Conservation (phyloP, 1,140 invertebrate species). For the Neelides sp. region DNA sequence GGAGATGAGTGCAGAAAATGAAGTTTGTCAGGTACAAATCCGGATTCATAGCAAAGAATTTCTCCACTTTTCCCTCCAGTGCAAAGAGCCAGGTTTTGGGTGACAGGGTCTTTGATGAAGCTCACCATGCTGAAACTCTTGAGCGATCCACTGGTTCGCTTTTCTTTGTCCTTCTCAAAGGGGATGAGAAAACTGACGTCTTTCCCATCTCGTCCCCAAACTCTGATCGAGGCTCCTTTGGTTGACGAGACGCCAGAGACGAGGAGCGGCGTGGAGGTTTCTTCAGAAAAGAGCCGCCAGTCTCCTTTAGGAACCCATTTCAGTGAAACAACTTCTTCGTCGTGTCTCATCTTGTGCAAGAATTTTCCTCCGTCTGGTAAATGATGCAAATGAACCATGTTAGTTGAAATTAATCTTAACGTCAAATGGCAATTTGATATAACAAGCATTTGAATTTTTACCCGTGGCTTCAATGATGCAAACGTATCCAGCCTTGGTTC, state of each 20-base stretch:
- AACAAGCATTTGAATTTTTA: constrained; percentile 1
- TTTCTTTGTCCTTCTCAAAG: constrained; percentile 7
- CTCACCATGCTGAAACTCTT: constrained; percentile 7
- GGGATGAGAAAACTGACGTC: constrained; percentile 14
- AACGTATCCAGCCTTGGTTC: constrained; percentile 19
- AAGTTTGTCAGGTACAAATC: constrained; percentile 17
- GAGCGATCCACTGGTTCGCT: neutral
- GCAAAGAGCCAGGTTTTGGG: neutral
- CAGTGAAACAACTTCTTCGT: constrained; percentile 15
- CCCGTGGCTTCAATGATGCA: constrained; percentile 19
- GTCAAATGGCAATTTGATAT: neutral
- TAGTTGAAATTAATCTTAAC: neutral
- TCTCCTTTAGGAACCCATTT: constrained; percentile 14
- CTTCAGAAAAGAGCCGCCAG: constrained; percentile 10
- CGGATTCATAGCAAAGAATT: constrained; percentile 21
- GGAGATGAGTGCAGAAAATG: too few relatives aligned
- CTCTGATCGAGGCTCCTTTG: constrained; percentile 13
- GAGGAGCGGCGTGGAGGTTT: constrained; percentile 5
- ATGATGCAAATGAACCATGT: too few relatives aligned
- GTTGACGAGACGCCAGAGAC: constrained; percentile 14
- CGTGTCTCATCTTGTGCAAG: constrained; percentile 22
- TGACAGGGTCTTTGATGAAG: constrained; percentile 18
- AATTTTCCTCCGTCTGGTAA: constrained; percentile 8
- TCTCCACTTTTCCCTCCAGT: constrained; percentile 22
- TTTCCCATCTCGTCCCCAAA: constrained; percentile 24